Base-by-base conservation (phyloP, 1,140 invertebrate species). In the Cyclina sinensis region DNA sequence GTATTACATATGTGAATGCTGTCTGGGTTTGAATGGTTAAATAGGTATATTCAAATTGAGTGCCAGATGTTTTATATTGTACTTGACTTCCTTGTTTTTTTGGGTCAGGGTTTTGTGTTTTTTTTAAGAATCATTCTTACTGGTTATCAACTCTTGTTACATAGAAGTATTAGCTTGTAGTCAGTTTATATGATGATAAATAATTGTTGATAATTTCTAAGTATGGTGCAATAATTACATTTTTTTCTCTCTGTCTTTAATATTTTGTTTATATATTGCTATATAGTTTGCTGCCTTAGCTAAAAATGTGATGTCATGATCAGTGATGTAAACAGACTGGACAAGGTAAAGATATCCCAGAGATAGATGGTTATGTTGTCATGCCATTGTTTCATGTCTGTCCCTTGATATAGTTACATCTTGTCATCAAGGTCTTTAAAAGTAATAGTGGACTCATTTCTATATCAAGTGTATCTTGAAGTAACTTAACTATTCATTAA, bases 11-110 rank as follows among this genome's bases (percentile, higher is more conserved):
- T 21, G 32, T 48, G 24, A 16, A 32, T 57, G 39, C 30, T 78
- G 43, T 9, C 1, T 78, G 46, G 32, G 43, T 9, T 5, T 78
- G 46, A 51, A 14, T 78, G 46, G 18, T 35, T 0, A 78, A 30
- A 2, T 78, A 51, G 74, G 46, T n/a, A 32, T 54, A 57, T 54
- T 78, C 74, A 78, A 78, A 78, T 78, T 78, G 74, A 57, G 46
- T 78, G 74, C 5, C 32, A 78, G 46, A 24, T 35, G 27, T 54
- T 54, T 76, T 78, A 14, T 70, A 1, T 70, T 70, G 32, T 37
- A 27, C 21, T 27, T 62, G 57, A 62, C 32, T 43, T 74, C 37
- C 21, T 46, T 74, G 37, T 46, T 37, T 43, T 46, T 57, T 54
- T 48, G 43, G 74, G 74, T 24, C 1, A 30, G 30, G 74, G 74